Evolutionary conservation across 2,797 vertebrate species (phyloP).

Genomic region (Sphaeramia orbicularis): DNA sequence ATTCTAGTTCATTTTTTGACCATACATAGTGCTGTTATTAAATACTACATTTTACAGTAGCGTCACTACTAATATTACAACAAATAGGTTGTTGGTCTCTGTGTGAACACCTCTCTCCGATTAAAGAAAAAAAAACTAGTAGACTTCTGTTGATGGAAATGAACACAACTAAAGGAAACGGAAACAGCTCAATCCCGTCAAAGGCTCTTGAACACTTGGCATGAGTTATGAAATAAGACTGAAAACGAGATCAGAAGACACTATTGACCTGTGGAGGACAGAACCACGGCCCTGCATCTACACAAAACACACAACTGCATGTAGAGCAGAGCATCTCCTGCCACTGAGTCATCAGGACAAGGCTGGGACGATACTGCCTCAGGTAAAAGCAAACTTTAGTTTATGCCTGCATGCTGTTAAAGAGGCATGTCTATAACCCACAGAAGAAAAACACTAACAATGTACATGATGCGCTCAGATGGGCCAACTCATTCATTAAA

Average conservation of each 20-base stretch:
- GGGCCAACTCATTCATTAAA: slow-evolving; percentile 29
- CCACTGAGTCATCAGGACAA: slow-evolving; percentile 17
- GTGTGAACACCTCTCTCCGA: slow-evolving; percentile 57
- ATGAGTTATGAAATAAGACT: slow-evolving; percentile 60
- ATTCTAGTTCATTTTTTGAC: slow-evolving; percentile 72
- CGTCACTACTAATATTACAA: slow-evolving; percentile 75
- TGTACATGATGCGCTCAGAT: slow-evolving; percentile 27
- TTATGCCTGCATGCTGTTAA: slow-evolving; percentile 33
- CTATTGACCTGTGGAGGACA: slow-evolving; percentile 43
- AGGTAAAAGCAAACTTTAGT: background rate
- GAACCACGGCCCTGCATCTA: slow-evolving; percentile 34
- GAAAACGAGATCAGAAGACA: slow-evolving; percentile 43
- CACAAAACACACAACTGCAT: slow-evolving; percentile 19
- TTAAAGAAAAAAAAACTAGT: slow-evolving; percentile 30
- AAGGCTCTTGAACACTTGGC: slow-evolving; percentile 70
- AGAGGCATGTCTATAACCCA: slow-evolving; percentile 24
- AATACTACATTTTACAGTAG: slow-evolving; percentile 81
- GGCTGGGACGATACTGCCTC: slow-evolving; percentile 3
- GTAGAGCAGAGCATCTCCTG: slow-evolving; percentile 40
- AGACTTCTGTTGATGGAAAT: slow-evolving; percentile 47
- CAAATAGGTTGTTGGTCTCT: slow-evolving; percentile 63
- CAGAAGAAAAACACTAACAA: slow-evolving; percentile 34
- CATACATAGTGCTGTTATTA: slow-evolving; percentile 80
- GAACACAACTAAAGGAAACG: slow-evolving; percentile 35
- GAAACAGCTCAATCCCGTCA: slow-evolving; percentile 57